Base-by-base conservation (phyloP, 2,888 invertebrate species). In the Creontiades dilutus region DNA sequence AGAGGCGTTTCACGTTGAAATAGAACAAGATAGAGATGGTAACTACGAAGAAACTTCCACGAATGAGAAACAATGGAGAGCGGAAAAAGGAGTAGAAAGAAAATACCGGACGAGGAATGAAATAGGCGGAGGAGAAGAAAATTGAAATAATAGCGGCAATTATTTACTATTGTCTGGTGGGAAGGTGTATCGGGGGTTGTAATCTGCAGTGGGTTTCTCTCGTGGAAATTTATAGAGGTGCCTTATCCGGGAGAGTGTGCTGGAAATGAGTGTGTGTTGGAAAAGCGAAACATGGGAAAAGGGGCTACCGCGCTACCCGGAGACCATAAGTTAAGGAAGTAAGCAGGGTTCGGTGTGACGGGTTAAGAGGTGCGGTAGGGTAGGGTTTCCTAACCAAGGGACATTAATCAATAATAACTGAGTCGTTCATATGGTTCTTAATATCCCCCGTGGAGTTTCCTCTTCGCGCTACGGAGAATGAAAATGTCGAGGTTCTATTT, bases 101-200 rank as follows among this genome's bases (percentile, higher is more conserved):
- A 37, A 37, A 37, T 37, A 37, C 37, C 37, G 37, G 14, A 16
- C 28, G 14, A 16, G 16, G 75, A 52, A 28, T 19, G 75, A 28
- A 86, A 86, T 14, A 47, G 86, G 86, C 12, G 23, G 86, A 23
- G 86, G 47, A 86, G 28, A 88, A 88, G 88, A 88, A 86, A 86
- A 86, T 86, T 86, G 86, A 86, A 86, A 80, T 88, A 88, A 88
- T 88, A 88, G 88, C 88, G 14, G 88, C 88, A 88, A 88, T 88
- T 88, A 88, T 80, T 88, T 88, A 88, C 88, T 88, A 88, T 80
- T 76, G 88, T 88, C 78, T 78, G 76, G 78, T 78, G 16, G 46
- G 61, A 9, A 85, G 37, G 88, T 37, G 52, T 88, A 78, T 78
- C 86, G 88, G 55, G 78, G 88, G 88, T 88, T 88, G 88, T 88